These are phyloP conservation scores for Saccostrea cuccullata DNA, from an alignment of 1,140 invertebrate genomes.

Conservation along the genomic window DNA sequence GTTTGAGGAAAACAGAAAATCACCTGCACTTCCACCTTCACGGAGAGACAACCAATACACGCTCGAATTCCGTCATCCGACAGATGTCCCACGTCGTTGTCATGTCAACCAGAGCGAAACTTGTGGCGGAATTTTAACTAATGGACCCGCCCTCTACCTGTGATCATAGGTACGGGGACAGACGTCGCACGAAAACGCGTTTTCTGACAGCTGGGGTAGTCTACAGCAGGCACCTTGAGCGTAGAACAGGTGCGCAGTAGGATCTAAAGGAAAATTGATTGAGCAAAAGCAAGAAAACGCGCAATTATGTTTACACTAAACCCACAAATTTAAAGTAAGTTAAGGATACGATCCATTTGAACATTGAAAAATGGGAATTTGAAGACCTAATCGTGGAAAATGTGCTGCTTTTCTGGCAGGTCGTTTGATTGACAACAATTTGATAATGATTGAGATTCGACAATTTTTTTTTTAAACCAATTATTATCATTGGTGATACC, in stretches of 20 bases:
- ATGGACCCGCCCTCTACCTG: not conserved
- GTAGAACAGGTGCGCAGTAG: not conserved
- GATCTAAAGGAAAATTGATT: not conserved
- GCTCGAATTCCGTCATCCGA: not conserved
- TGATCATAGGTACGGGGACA: not conserved
- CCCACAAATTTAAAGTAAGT: not conserved
- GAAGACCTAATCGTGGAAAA: not conserved
- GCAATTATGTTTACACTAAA: not conserved
- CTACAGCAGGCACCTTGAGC: not conserved
- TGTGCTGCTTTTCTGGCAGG: not conserved
- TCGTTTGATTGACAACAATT: not conserved
- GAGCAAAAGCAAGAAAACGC: conserved; percentile 11
- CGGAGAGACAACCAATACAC: not conserved
- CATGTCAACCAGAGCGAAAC: conserved; percentile 10
- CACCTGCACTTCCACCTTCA: not conserved
- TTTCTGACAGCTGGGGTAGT: not conserved
- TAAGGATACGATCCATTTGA: not conserved
- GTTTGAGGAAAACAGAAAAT: not conserved
- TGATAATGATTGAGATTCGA: too few relatives aligned
- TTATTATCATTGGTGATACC: too few relatives aligned
- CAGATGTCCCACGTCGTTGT: conserved; percentile 12
- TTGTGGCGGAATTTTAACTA: conserved; percentile 6
- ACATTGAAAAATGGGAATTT: not conserved
- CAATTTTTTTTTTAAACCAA: too few relatives aligned
- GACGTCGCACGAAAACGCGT: not conserved